Percentiles rank a stretch among this genome's conserved stretches.
Evolutionary conservation across 2,888 invertebrate species (phyloP).

Genomic region (Falcaria lacertinaria): DNA sequence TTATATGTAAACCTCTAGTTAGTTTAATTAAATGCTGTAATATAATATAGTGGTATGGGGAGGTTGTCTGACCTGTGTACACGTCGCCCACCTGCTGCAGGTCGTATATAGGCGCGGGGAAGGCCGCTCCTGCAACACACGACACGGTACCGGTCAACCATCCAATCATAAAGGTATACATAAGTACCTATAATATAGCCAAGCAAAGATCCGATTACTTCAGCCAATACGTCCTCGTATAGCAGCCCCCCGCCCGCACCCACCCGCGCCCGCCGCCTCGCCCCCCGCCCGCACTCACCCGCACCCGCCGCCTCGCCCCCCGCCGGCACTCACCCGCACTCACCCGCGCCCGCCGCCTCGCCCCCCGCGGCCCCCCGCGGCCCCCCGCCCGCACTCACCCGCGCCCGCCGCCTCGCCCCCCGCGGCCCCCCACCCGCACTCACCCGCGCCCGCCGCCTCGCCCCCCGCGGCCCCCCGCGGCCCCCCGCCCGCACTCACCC

Average conservation of each 20-base stretch:
- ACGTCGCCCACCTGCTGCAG: slow-evolving; percentile 93
- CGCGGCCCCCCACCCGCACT: slow-evolving; percentile 7
- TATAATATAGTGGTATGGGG: no score
- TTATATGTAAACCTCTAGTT: no score
- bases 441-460: slow-evolving; percentile 13
- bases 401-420: slow-evolving; percentile 80
- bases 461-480: slow-evolving; percentile 26
- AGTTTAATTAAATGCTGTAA: no score
- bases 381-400: slow-evolving; percentile 22
- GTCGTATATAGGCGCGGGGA: slow-evolving; percentile 88
- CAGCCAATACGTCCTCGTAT: slow-evolving; percentile 14
- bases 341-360: slow-evolving; percentile 6
- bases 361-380: slow-evolving; percentile 4
- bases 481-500: no score
- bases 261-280: slow-evolving; percentile 3
- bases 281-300: slow-evolving; percentile 1
- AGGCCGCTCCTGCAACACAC: slow-evolving; percentile 59
- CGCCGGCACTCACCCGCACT: slow-evolving; percentile 15
- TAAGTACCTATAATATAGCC: no score
- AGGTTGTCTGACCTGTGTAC: slow-evolving; percentile 82
- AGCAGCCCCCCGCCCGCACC: slow-evolving; percentile 18
- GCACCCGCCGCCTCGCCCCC: slow-evolving; percentile 3
- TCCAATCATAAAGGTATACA: no score
- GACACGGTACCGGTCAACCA: no score
- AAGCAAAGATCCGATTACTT: no score